Conservation (phyloP, 2,797 vertebrate species). For the Macropus fuliginosus region DNA sequence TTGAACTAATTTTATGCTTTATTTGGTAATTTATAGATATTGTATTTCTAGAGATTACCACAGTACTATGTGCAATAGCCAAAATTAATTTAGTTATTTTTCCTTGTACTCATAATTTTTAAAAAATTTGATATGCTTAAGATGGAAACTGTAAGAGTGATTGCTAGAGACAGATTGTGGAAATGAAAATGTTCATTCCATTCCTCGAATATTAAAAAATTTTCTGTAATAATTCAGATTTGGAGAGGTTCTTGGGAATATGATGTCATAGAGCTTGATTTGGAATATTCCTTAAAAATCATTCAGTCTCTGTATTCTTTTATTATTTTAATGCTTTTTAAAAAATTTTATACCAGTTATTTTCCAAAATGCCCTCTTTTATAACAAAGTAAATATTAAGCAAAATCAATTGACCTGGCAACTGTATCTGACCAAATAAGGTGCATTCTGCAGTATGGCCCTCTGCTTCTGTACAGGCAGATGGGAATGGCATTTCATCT, state of each 20-base stretch:
- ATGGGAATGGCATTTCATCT: background rate
- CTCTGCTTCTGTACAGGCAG: background rate
- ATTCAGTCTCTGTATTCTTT: background rate
- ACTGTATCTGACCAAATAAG: background rate
- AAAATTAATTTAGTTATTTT: background rate
- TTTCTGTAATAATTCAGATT: background rate
- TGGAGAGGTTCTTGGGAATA: background rate
- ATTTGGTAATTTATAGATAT: background rate
- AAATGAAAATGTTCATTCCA: background rate
- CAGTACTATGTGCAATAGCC: background rate
- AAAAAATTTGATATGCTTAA: background rate
- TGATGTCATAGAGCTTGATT: background rate
- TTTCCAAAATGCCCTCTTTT: background rate
- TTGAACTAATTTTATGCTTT: background rate
- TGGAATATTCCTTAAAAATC: background rate
- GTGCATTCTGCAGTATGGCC: background rate
- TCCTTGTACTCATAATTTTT: background rate
- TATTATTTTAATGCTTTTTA: background rate
- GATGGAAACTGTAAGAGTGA: background rate
- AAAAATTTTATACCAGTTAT: background rate
- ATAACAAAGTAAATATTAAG: background rate
- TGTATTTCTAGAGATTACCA: background rate
- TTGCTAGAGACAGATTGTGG: background rate
- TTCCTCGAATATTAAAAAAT: background rate
- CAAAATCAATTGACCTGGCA: background rate